phyloP scores from a whole-genome alignment of 1,140 invertebrate genomes.

The Caenorhabditis latens region DNA sequence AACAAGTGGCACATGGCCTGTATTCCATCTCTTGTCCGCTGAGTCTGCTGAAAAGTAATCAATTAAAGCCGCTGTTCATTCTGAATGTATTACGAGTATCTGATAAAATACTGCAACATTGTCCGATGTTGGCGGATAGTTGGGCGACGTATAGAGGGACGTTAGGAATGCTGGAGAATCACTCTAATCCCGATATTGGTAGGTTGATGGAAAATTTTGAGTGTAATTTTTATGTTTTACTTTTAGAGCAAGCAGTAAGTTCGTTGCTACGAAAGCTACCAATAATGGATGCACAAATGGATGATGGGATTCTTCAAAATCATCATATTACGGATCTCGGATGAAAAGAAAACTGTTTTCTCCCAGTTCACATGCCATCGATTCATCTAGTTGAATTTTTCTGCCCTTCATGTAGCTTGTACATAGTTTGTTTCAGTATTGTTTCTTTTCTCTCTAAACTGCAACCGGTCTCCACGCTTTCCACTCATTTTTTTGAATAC shows the following conservation, averaged over 20 bases:
- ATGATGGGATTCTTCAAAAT: too few relatives aligned
- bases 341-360: too few relatives aligned
- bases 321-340: too few relatives aligned
- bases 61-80: neutral
- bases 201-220: neutral
- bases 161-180: conserved; percentile 1
- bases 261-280: neutral
- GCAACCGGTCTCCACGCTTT: conserved; percentile 11
- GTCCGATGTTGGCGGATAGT: neutral
- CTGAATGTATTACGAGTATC: conserved; percentile 5
- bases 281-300: neutral
- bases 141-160: neutral
- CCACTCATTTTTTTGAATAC: neutral
- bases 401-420: conserved; percentile 6
- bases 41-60: conserved; percentile 3
- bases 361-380: neutral
- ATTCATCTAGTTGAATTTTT: neutral
- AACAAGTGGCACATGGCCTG: neutral
- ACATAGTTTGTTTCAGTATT: neutral
- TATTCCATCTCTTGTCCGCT: conserved; percentile 5
- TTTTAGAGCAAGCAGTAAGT: neutral
- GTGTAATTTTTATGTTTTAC: neutral
- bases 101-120: conserved; percentile 7
- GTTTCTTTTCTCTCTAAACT: neutral
- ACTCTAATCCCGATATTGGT: conserved; percentile 26